Base-by-base conservation (phyloP, 2,113 vertebrate species). In the Cricetomys ansorgei region DNA sequence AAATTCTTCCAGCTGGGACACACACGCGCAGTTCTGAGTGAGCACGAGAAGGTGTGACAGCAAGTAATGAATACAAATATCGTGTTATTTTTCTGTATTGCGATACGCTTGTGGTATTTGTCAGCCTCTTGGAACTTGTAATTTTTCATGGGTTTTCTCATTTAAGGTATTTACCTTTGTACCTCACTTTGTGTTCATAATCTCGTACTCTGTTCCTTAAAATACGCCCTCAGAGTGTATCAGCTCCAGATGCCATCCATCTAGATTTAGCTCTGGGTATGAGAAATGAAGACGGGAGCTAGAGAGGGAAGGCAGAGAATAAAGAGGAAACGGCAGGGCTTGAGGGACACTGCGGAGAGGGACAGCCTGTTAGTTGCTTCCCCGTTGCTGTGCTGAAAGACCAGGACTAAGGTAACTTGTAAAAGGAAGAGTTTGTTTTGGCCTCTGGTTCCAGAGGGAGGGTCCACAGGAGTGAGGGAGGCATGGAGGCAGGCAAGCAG, bases 31-130 rank as follows among this genome's bases (percentile, higher is more conserved):
- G n/a, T 43, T 73, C 6, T 17, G 48, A 70, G 59, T 94, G 50
- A 62, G 65, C 15, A 27, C 12, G 29, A 65, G 19, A 72, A 19
- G 45, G 37, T 48, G 17, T 91, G 86, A 59, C 62, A 79, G 25
- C 55, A 67, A 34, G 64, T 65, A 50, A 45, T 86, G 65, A 84
- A 79, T 50, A 93, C 79, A 95, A 88, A 92, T 75, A 88, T 45
- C 50, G 23, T 23, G 57, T 15, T 92, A 73, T 83, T 67, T 96
- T 97, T 95, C 93, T 92, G 37, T 23, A 75, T 81, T 48, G 27
- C 55, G 43, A 72, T 85, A 76, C 21, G 43, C 59, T 43, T 50
- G 40, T 53, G 64, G 50, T 84, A 23, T 88, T 83, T 88, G 45
- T 53, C 45, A 80, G 50, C 57, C 88, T 72, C 72, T 88, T 37